Percentiles rank a stretch among this genome's conserved stretches.
phyloP scores from a whole-genome alignment of 2,797 vertebrate species.

The Limnodromus scolopaceus region DNA sequence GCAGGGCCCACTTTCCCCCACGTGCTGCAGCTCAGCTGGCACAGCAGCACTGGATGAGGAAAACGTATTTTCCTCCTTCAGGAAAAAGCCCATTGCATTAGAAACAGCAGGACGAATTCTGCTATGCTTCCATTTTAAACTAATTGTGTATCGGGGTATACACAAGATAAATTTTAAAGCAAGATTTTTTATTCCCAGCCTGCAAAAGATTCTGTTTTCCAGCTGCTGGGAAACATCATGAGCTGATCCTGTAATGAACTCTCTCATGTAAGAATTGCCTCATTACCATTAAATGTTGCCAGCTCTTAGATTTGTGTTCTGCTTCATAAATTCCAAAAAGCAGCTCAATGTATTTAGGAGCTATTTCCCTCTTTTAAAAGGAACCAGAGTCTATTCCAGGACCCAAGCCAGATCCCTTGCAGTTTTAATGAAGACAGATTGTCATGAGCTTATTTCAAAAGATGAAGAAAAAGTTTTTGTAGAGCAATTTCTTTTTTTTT shows the following conservation, averaged over 20 bases:
- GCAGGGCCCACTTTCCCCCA: neutral
- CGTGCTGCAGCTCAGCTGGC: neutral
- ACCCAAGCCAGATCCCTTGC: neutral
- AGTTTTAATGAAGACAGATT: constrained; percentile 51
- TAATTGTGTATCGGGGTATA: neutral
- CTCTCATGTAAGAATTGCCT: constrained; percentile 30
- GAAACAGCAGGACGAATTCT: neutral
- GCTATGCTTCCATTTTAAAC: neutral
- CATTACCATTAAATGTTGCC: constrained; percentile 23
- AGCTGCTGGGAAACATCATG: constrained; percentile 25
- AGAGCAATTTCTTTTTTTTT: neutral
- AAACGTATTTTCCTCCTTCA: neutral
- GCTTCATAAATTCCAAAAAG: constrained; percentile 37
- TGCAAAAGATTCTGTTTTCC: constrained; percentile 8
- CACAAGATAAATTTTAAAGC: neutral
- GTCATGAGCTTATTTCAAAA: neutral
- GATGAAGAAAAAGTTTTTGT: constrained; percentile 2
- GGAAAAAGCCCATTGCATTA: neutral
- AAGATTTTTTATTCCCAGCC: neutral
- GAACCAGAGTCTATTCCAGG: neutral
- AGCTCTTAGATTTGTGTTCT: constrained; percentile 33
- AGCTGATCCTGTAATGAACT: constrained; percentile 30
- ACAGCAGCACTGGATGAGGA: neutral
- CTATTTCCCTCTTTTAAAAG: constrained; percentile 36
- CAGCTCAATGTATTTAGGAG: constrained; percentile 26